A percentile compares a stretch with the other conserved stretches of the same genome.
Conservation (phyloP, 2,888 invertebrate genomes). For the Criorhina ranunculi region DNA sequence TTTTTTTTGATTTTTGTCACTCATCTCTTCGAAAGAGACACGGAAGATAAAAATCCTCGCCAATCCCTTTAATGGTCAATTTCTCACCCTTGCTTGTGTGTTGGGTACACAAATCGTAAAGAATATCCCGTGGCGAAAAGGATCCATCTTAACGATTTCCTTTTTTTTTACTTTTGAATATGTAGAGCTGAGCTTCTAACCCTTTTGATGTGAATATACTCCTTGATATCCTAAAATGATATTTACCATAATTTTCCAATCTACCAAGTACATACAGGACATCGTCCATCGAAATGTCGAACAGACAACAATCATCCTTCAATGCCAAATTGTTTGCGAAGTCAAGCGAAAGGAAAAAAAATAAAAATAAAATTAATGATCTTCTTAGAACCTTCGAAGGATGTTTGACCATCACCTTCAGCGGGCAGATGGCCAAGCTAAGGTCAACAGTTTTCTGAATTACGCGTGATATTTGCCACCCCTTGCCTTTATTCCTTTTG, state of each 20-base stretch:
- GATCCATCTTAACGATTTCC: constrained; percentile 78
- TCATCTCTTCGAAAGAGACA: constrained; percentile 9
- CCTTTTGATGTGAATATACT: constrained; percentile 23
- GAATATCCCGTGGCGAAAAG: constrained; percentile 84
- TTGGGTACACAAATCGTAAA: constrained; percentile 80
- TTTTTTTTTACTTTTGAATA: constrained; percentile 53
- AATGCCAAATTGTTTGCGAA: constrained; percentile 74
- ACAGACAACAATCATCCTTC: constrained; percentile 60
- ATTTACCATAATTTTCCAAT: constrained; percentile 85
- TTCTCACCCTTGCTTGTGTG: constrained; percentile 58
- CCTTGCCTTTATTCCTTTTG: constrained; percentile 66
- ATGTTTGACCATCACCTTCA: constrained; percentile 69
- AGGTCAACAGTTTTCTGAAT: constrained; percentile 66
- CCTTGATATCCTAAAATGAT: constrained; percentile 43
- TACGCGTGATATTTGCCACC: constrained; percentile 68
- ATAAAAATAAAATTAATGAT: constrained; percentile 64
- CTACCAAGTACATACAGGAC: constrained; percentile 79
- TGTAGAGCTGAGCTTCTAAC: neutral
- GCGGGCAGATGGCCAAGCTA: constrained; percentile 63
- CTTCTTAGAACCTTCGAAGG: constrained; percentile 18
- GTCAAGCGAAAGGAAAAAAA: constrained; percentile 58
- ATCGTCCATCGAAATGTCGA: constrained; percentile 19
- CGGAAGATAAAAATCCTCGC: constrained; percentile 61
- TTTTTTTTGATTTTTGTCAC: neutral
- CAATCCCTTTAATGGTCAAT: constrained; percentile 76